A percentile compares a stretch with the other conserved stretches of the same genome.
phyloP scores from a whole-genome alignment of 64 coral and sea anemone genomes.

The Stichodactyla mertensii region DNA sequence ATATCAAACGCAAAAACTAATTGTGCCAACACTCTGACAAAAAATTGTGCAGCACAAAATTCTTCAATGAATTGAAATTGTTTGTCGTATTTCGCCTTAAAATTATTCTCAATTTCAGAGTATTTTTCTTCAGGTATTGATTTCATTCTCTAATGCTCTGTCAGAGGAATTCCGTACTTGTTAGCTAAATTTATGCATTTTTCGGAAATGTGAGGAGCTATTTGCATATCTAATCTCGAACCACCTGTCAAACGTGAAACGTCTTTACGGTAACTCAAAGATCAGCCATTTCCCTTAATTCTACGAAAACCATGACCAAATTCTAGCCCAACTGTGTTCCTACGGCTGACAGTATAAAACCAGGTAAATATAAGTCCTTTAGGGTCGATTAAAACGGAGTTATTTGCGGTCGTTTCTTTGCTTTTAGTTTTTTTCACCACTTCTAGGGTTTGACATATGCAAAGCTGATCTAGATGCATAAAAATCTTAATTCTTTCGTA shows the following conservation, averaged over 20 bases:
- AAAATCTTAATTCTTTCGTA: too few relatives aligned
- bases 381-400: background rate
- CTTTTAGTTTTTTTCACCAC: background rate
- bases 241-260: slow-evolving; percentile 7
- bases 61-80: background rate
- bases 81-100: background rate
- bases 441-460: background rate
- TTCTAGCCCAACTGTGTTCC: background rate
- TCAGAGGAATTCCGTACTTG: background rate
- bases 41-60: background rate
- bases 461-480: background rate
- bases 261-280: background rate
- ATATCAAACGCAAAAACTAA: background rate
- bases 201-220: background rate
- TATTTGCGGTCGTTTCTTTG: background rate
- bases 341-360: background rate
- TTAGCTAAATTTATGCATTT: slow-evolving; percentile 11
- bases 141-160: background rate
- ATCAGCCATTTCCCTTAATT: slow-evolving; percentile 8
- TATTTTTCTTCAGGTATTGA: background rate
- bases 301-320: background rate
- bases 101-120: background rate
- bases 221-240: background rate
- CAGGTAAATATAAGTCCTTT: background rate
- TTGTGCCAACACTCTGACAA: background rate